Evolutionary conservation across 2,888 invertebrate species (phyloP), one percentile per base, ranked within the genome.

Genomic region (Ochropleura plecta): DNA sequence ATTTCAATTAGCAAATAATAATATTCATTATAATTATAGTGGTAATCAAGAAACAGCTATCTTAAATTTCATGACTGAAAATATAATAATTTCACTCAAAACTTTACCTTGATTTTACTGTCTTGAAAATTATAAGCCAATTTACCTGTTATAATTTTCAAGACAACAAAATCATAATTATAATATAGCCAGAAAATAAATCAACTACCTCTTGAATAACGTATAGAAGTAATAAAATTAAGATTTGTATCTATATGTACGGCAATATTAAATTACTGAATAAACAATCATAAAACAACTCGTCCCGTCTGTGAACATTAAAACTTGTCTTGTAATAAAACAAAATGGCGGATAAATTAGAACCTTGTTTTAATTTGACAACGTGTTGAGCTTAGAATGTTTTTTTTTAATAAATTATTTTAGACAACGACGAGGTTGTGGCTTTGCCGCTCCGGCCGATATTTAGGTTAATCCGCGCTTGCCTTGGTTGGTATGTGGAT

Each of bases 331-430:
- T n/a, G 48, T 8, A 16, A 62, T 48, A 71, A 69, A 71, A 78
- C 18, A 74, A 80, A 78, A 78, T 69, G 55, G 14, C 6, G 30
- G 66, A 63, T 20, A 72, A 75, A 70, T 79, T 57, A 14, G 5
- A 53, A 63, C 42, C 42, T 55, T 12, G 30, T 48, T 53, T 73
- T 0, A 14, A 18, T 40, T 18, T 8, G 0, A 14, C 20, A 49
- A 30, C 57, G 49, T 63, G 5, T n/a, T n/a, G 6, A 30, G 42
- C 42, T 18, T 14, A 63, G 18, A 55, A 73, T 9, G 4, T 46
- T 46, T 46, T 9, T 30, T 30, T 30, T 30, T 30, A 30, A 30
- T 30, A 30, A 3, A 30, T 30, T 30, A 30, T 30, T 30, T 30
- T 30, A 3, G 30, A 30, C 30, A 30, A 30, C 1, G 30, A 30